Base-by-base conservation (phyloP, 2,888 invertebrate species). In the Perizoma affinitatum region DNA sequence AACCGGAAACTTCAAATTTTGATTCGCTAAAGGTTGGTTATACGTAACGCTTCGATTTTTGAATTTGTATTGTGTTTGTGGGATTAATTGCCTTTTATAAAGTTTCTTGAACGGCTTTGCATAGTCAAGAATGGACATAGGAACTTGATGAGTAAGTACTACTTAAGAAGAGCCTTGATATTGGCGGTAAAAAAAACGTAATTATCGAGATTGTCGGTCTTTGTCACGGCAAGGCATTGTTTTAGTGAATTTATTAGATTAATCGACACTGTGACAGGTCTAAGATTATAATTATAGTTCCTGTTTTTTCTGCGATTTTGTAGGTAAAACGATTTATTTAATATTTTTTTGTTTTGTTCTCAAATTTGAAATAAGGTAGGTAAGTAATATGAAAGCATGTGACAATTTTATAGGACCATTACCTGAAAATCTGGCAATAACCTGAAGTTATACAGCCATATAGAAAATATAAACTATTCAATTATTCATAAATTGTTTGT, bases 181-280 rank as follows among this genome's bases (percentile, higher is more conserved):
- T 86, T 87, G 88, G 87, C 86, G 78, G 87, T 78, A 90, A 90
- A 91, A n/a, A 62, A 90, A 90, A 80, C 80, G 86, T 83, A 91
- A 90, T 91, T 90, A 90, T 80, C 76, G 78, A 81, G 55, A 83
- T 83, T 82, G 83, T 78, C 82, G 84, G 79, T 84, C 89, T 90
- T 90, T 90, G 91, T 92, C 89, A 89, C 82, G 87, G 76, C 79
- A 87, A 22, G 80, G 82, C 87, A 92, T 91, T 90, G 91, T 92
- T 87, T 88, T 84, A 79, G 82, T 79, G 76, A 83, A 84, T 88
- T 87, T 85, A 85, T 86, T 84, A 82, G 80, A 79, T 72, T 76
- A 77, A 78, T 79, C 73, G 81, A 80, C 75, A 76, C 77, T 76
- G 76, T 78, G 74, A 74, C 75, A 51, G 42, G 64, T 72, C 72